phyloP scores from a whole-genome alignment of 1,140 invertebrate genomes.

The Acromyrmex echinatior region DNA sequence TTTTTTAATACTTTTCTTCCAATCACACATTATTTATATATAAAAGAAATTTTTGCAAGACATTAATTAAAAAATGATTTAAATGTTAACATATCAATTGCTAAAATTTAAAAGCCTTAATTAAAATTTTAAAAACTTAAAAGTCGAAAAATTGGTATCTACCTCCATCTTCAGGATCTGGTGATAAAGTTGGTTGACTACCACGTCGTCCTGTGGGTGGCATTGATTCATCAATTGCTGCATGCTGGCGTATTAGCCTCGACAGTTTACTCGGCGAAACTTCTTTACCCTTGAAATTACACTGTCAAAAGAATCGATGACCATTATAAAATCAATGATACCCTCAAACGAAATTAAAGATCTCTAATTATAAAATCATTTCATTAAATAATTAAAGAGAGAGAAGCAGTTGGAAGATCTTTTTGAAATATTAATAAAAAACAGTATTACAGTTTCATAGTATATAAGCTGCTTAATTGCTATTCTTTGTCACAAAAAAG shows the following conservation, averaged over 20 bases:
- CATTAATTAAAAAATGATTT: background rate
- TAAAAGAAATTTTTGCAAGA: background rate
- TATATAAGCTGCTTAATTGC: background rate
- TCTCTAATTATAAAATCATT: background rate
- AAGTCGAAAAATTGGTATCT: constrained; percentile 16
- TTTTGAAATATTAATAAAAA: background rate
- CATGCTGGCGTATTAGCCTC: constrained; percentile 93
- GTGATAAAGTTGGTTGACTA: constrained; percentile 93
- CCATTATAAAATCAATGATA: background rate
- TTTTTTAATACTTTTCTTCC: background rate
- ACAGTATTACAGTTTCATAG: background rate
- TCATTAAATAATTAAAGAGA: background rate
- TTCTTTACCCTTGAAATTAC: constrained; percentile 87
- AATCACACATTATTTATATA: constrained; percentile 1
- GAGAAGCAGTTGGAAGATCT: no score
- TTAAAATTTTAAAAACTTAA: background rate
- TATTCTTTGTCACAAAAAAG: background rate
- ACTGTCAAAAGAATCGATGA: constrained; percentile 75
- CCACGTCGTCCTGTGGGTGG: constrained; percentile 90
- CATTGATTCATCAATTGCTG: constrained; percentile 94
- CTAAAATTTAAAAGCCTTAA: background rate
- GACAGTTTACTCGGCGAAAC: constrained; percentile 89
- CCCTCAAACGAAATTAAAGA: background rate
- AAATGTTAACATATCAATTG: background rate
- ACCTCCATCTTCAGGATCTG: constrained; percentile 89